phyloP scores from a whole-genome alignment of 2,797 vertebrate species.

The Crenichthys baileyi region DNA sequence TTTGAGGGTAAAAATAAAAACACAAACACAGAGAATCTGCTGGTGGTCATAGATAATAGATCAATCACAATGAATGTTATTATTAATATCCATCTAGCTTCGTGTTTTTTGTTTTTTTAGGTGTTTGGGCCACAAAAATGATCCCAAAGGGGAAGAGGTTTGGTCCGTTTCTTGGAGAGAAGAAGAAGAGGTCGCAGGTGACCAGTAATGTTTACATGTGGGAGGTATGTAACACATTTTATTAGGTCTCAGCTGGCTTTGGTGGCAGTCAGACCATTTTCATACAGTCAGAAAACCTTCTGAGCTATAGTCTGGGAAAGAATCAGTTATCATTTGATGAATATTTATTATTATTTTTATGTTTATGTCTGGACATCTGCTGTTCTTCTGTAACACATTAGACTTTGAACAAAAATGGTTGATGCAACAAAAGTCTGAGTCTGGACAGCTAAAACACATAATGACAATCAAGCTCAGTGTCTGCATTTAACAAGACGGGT shows the following conservation, averaged over 20 bases:
- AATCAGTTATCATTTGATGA: neutral
- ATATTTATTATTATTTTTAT: neutral
- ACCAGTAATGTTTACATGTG: slow-evolving; percentile 97
- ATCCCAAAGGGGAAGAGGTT: slow-evolving; percentile 94
- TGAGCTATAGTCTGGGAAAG: neutral
- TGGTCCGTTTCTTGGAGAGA: slow-evolving; percentile 92
- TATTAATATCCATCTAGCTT: neutral
- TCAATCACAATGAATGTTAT: neutral
- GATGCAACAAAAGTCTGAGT: neutral
- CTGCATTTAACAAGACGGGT: neutral
- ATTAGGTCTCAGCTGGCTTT: neutral
- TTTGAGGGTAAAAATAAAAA: no score
- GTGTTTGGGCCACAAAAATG: slow-evolving; percentile 89
- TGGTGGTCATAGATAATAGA: neutral
- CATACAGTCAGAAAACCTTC: neutral
- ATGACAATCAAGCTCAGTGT: neutral
- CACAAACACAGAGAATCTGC: no score
- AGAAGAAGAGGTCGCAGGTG: slow-evolving; percentile 94
- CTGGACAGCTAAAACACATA: slow-evolving; percentile 19
- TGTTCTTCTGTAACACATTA: neutral
- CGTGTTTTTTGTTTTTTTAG: slow-evolving; percentile 66
- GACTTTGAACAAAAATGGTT: neutral
- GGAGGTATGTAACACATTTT: slow-evolving; percentile 84
- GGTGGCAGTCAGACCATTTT: neutral
- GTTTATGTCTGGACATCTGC: neutral